A percentile compares a stretch with the other conserved stretches of the same genome.
Evolutionary conservation across 1,140 invertebrate species (phyloP).

Genomic region (Nebria ingens): DNA sequence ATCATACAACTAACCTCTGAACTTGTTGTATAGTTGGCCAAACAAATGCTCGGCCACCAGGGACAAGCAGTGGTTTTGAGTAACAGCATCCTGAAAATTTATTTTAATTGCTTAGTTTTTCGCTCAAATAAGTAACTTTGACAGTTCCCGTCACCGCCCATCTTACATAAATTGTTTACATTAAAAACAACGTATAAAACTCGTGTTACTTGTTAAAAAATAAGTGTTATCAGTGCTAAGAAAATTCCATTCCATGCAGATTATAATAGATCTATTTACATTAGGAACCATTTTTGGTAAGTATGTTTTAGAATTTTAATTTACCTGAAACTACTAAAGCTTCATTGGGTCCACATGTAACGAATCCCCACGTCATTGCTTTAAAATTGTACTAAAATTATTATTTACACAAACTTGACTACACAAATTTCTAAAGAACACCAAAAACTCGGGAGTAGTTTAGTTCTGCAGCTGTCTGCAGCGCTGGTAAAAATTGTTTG

Average conservation of each 20-base stretch:
- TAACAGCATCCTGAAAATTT: constrained; percentile 74
- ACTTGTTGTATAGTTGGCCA: constrained; percentile 92
- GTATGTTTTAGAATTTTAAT: constrained; percentile 17
- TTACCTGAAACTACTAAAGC: constrained; percentile 94
- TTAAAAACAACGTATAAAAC: constrained; percentile 4
- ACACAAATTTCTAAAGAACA: not conserved
- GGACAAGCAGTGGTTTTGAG: constrained; percentile 80
- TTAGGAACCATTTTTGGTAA: no score
- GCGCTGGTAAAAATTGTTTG: not conserved
- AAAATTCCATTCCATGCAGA: no score
- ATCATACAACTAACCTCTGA: constrained; percentile 59
- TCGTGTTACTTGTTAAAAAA: constrained; percentile 7
- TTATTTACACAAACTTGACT: not conserved
- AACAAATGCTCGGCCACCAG: constrained; percentile 92
- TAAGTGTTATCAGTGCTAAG: no score
- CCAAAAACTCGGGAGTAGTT: not conserved
- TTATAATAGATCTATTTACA: no score
- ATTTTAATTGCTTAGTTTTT: no score
- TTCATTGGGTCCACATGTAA: constrained; percentile 95
- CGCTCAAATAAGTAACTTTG: constrained; percentile 18
- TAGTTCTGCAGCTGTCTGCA: not conserved
- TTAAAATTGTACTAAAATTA: not conserved
- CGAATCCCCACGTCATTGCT: constrained; percentile 83
- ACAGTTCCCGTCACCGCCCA: constrained; percentile 5
- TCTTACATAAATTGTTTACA: not conserved